These are phyloP conservation scores for Orthosia cruda DNA, from an alignment of 2,888 invertebrate genomes.

Conservation along the genomic window DNA sequence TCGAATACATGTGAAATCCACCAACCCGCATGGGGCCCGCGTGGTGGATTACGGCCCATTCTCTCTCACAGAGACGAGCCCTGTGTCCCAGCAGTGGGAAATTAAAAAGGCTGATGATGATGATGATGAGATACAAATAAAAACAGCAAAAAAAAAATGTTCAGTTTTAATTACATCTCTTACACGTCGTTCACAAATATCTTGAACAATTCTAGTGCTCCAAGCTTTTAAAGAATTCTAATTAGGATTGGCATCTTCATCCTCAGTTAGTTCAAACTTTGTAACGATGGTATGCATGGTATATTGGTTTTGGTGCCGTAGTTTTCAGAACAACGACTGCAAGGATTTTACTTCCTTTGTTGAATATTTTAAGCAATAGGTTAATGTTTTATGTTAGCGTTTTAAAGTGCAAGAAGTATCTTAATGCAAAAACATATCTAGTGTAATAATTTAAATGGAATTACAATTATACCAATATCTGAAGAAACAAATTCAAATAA, in stretches of 20 bases:
- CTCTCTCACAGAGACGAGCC: too few species aligned
- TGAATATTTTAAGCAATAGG: too few species aligned
- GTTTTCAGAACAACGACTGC: not conserved
- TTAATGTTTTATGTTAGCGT: not conserved
- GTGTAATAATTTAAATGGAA: not conserved
- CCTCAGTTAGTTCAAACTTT: not conserved
- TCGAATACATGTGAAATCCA: too few species aligned
- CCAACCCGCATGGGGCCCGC: too few species aligned
- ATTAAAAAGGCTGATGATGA: too few species aligned
- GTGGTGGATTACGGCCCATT: too few species aligned
- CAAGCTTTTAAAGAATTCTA: not conserved
- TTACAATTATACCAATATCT: not conserved
- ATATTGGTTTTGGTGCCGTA: not conserved
- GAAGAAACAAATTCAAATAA: not conserved
- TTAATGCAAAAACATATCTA: too few species aligned
- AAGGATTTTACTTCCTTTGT: not conserved
- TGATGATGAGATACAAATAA: too few species aligned
- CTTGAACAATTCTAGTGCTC: not conserved
- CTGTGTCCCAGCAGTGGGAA: too few species aligned
- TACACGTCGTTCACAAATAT: not conserved
- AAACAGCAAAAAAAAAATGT: not conserved
- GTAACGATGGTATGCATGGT: conserved; percentile 1
- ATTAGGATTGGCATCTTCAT: conserved; percentile 4
- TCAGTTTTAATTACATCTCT: not conserved
- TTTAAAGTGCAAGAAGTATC: too few species aligned